Percentiles rank a stretch among this genome's conserved stretches.
Conservation (phyloP, 2,888 invertebrate species). For the Cetonia aurata region DNA sequence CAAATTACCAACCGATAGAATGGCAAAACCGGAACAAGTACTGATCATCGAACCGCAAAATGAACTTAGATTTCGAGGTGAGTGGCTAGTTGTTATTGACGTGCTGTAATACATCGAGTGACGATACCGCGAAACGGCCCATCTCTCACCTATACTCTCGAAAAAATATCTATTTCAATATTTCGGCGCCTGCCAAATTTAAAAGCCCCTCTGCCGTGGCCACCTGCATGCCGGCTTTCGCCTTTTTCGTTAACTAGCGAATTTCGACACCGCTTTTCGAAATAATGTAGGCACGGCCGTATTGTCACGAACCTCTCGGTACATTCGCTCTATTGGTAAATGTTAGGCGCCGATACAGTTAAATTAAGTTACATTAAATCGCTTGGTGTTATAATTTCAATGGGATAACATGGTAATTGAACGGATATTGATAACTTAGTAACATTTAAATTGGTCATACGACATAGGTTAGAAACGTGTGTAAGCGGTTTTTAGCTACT, state of each 20-base stretch:
- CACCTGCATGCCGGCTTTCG: not conserved
- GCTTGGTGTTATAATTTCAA: too few species aligned
- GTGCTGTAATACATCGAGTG: conserved; percentile 42
- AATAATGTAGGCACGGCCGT: too few species aligned
- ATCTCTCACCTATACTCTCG: conserved; percentile 13
- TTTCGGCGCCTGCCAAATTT: conserved; percentile 32
- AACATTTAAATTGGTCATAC: too few species aligned
- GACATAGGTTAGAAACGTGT: too few species aligned
- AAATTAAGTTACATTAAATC: too few species aligned
- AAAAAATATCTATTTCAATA: conserved; percentile 33
- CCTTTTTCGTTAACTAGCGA: not conserved
- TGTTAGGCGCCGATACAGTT: too few species aligned
- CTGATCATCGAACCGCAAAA: conserved; percentile 88
- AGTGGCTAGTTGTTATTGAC: conserved; percentile 66
- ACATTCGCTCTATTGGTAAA: too few species aligned
- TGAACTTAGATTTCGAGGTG: conserved; percentile 92
- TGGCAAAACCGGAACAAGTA: conserved; percentile 82
- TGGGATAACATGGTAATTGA: too few species aligned
- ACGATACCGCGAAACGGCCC: conserved; percentile 22
- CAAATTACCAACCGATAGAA: conserved; percentile 64
- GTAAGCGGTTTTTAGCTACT: too few species aligned
- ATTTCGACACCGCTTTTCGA: not conserved
- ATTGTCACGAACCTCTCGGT: too few species aligned
- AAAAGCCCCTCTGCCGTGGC: not conserved
- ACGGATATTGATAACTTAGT: too few species aligned